A percentile compares a stretch with the other conserved stretches of the same genome.
phyloP scores from a whole-genome alignment of 2,888 invertebrate species.

The Nephrocerus scutellatus region DNA sequence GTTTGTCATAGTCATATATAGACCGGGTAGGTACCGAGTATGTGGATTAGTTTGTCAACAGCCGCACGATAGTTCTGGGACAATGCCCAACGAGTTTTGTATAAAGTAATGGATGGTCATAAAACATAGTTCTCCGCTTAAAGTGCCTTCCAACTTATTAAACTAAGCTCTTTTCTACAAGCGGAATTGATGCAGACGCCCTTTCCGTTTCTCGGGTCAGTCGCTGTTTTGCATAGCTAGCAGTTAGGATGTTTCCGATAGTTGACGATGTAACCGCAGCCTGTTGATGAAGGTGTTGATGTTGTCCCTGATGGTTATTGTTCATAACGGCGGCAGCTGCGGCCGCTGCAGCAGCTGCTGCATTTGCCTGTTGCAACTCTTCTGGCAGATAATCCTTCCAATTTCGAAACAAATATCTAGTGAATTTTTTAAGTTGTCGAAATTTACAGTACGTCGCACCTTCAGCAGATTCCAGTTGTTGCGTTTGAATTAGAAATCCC shows the following conservation, averaged over 20 bases:
- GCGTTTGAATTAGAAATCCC: conserved; percentile 87
- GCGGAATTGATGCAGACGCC: too few relatives aligned
- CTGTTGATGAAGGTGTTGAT: conserved; percentile 16
- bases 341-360: conserved; percentile 25
- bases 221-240: conserved; percentile 19
- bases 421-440: conserved; percentile 81
- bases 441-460: conserved; percentile 93
- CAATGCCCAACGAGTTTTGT: too few relatives aligned
- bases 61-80: too few relatives aligned
- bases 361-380: conserved; percentile 43
- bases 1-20: too few relatives aligned
- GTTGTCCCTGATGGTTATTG: conserved; percentile 15
- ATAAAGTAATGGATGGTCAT: too few relatives aligned
- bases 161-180: conserved; percentile 1
- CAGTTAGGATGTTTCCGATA: conserved; percentile 19
- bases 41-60: too few relatives aligned
- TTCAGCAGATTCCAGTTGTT: conserved; percentile 85
- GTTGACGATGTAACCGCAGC: conserved; percentile 20
- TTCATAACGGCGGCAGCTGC: conserved; percentile 28
- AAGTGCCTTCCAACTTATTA: too few relatives aligned
- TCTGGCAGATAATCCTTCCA: conserved; percentile 89
- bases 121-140: too few relatives aligned
- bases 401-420: conserved; percentile 81
- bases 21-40: too few relatives aligned
- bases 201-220: conserved; percentile 15